Percentiles rank a stretch among this genome's conserved stretches.
phyloP scores from a whole-genome alignment of 2,888 invertebrate species.

The Netelia inedita region DNA sequence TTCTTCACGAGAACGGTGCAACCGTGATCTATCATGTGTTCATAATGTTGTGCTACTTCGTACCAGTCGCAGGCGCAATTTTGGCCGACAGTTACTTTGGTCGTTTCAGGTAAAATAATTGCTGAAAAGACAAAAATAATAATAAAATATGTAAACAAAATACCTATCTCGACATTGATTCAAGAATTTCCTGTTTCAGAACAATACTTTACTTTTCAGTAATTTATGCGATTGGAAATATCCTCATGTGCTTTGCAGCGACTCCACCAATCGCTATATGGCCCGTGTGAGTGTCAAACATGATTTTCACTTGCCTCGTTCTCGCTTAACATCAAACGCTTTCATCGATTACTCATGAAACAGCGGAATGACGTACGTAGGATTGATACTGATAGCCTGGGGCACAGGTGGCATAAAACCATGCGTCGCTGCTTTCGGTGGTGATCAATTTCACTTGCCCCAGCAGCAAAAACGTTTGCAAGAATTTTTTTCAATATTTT shows the following conservation, averaged over 20 bases:
- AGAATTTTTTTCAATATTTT: conserved; percentile 93
- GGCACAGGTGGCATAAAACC: conserved; percentile 96
- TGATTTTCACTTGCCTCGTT: not conserved
- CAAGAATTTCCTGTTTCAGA: conserved; percentile 64
- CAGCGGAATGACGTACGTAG: conserved; percentile 87
- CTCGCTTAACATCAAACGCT: not conserved
- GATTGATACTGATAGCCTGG: conserved; percentile 88
- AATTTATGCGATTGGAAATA: conserved; percentile 90
- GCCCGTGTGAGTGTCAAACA: conserved; percentile 86
- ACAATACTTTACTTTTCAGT: conserved; percentile 92
- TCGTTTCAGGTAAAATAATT: conserved; percentile 87
- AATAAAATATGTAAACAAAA: not conserved
- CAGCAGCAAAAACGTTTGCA: conserved; percentile 89
- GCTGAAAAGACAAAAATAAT: not conserved
- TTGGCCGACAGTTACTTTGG: conserved; percentile 93
- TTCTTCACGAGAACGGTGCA: conserved; percentile 89
- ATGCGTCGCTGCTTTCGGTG: conserved; percentile 94
- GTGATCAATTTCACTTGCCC: conserved; percentile 92
- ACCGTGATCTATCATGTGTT: conserved; percentile 93
- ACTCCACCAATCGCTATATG: conserved; percentile 87
- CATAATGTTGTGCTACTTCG: conserved; percentile 91
- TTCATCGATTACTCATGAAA: not conserved
- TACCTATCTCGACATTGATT: not conserved
- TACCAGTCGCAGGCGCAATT: conserved; percentile 92
- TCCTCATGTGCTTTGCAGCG: conserved; percentile 89